Evolutionary conservation across 2,888 invertebrate genomes (phyloP).

Genomic region (Aplocera efformata): DNA sequence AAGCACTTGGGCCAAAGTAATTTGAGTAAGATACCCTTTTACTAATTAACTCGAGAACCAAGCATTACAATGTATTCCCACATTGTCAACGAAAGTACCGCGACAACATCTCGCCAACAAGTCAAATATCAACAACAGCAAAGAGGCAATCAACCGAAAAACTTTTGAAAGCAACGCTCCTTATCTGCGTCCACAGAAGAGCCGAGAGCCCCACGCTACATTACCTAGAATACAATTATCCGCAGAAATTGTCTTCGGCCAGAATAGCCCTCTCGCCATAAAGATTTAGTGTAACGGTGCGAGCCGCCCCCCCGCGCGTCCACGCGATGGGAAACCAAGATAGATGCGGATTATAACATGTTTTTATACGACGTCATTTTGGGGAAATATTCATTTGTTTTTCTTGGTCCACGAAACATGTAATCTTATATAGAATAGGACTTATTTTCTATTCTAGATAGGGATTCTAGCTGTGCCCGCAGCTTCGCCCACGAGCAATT

Average conservation of each 20-base stretch:
- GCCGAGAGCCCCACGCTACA: conserved; percentile 30
- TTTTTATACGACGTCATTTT: conserved; percentile 3
- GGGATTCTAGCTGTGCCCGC: too few species aligned
- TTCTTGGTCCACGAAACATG: too few species aligned
- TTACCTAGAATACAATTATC: conserved; percentile 41
- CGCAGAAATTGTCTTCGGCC: conserved; percentile 40
- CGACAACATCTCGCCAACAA: too few species aligned
- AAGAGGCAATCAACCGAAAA: conserved; percentile 26
- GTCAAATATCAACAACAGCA: not conserved
- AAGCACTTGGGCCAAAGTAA: too few species aligned
- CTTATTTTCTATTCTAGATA: too few species aligned
- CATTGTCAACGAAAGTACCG: too few species aligned
- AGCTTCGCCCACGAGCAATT: too few species aligned
- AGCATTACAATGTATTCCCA: too few species aligned
- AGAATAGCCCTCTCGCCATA: conserved; percentile 33
- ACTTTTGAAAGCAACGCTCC: conserved; percentile 35
- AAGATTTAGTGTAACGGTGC: conserved; percentile 27
- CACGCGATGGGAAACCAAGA: conserved; percentile 6
- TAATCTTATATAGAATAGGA: too few species aligned
- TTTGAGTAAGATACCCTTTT: too few species aligned
- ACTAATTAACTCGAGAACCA: too few species aligned
- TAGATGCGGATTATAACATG: conserved; percentile 6
- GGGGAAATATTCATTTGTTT: not conserved
- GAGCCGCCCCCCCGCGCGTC: conserved; percentile 2
- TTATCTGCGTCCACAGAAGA: conserved; percentile 23